Evolutionary conservation across 2,888 invertebrate genomes (phyloP), one percentile per base, ranked within the genome.

Genomic region (Phengaris arion): DNA sequence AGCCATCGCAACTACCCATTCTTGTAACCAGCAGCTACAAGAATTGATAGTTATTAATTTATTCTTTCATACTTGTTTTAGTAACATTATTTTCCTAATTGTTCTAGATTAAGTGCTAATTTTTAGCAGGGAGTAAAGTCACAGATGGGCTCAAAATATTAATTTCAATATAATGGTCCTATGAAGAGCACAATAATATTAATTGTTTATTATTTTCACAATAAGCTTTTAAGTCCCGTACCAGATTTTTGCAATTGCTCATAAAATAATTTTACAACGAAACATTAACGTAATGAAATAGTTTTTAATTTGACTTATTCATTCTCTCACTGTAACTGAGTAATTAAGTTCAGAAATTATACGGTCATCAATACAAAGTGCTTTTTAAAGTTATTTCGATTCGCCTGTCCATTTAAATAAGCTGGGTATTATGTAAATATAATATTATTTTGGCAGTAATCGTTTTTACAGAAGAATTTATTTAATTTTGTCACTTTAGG

Each of bases 351-450:
- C 52, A 52, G 12, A 35, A 10, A 48, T 69, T n/a, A 51, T 2
- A 22, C 15, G 15, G 22, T 70, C 51, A 68, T 22, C 70, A 72
- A 35, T 72, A 72, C 52, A 13, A 72, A 72, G 52, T 72, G 72
- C 52, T 22, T 13, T 72, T 54, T 22, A 52, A 54, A 72, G 54
- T 52, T 54, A 72, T 72, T 54, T 54, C 1, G 22, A 72, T 48
- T 72, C 22, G 22, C 10, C 52, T 54, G 72, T 12, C 52, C 13
- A 52, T 22, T 51, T 22, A 22, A 52, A 52, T 54, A 6, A 12
- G 22, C 10, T 10, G 22, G 10, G 48, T 48, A 48, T 48, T 48
- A 48, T 48, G 48, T 48, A 8, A 48, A 48, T 48, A 48, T 0
- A 48, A 7, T 48, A 59, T 22, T 22, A 15, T 57, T 57, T 57